phyloP scores from a whole-genome alignment of 2,888 invertebrate species.

The Lepidonotus clava region DNA sequence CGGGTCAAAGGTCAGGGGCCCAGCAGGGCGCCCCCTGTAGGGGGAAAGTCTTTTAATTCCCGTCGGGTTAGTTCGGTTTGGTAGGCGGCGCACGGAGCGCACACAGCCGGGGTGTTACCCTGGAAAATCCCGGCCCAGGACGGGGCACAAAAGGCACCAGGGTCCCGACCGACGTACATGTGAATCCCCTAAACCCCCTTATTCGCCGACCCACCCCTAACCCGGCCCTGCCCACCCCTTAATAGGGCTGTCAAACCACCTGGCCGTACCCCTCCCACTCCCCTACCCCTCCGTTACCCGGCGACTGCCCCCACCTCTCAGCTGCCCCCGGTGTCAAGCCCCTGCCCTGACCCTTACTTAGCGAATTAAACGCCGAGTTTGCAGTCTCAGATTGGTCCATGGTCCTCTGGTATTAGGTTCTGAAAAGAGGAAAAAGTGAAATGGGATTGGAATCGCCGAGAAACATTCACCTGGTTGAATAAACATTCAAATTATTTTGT shows the following conservation, averaged over 20 bases:
- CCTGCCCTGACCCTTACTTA: background rate
- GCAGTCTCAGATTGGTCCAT: background rate
- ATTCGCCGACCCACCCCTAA: too few species aligned
- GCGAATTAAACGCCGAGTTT: background rate
- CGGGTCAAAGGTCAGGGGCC: constrained; percentile 27
- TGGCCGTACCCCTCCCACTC: background rate
- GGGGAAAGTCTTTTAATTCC: constrained; percentile 47
- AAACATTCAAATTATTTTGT: too few species aligned
- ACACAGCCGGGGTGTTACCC: constrained; percentile 48
- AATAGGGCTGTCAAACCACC: constrained; percentile 44
- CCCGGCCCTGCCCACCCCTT: background rate
- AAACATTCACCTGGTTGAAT: too few species aligned
- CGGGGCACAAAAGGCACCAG: too few species aligned
- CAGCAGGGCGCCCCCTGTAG: background rate
- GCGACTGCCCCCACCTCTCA: background rate
- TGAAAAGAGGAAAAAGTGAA: too few species aligned
- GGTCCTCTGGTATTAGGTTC: too few species aligned
- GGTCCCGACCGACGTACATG: too few species aligned
- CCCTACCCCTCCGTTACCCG: background rate
- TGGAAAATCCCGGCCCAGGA: constrained; percentile 24
- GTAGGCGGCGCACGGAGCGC: constrained; percentile 13
- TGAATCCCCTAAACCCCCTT: too few species aligned
- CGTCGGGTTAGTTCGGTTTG: background rate
- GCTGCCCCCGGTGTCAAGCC: background rate
- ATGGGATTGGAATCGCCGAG: too few species aligned